A percentile compares a stretch with the other conserved stretches of the same genome.
Evolutionary conservation across 2,113 vertebrate genomes (phyloP).

Genomic region (Zosterops borbonicus): DNA sequence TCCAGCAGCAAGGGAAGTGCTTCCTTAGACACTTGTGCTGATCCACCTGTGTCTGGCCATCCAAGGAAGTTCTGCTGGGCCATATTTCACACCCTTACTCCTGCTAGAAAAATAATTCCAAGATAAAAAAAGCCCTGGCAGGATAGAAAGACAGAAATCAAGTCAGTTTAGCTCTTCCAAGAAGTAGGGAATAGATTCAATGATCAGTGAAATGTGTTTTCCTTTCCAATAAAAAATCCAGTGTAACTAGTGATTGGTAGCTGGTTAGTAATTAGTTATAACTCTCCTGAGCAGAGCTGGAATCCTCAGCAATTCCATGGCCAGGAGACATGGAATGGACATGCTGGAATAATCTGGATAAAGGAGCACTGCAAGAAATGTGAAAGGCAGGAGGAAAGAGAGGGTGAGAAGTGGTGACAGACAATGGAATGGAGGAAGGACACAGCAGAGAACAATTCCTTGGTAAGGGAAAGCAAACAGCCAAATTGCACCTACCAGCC

Average conservation of each 20-base stretch:
- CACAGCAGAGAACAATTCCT: neutral
- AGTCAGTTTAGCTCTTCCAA: neutral
- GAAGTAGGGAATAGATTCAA: neutral
- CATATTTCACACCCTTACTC: neutral
- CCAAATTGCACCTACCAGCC: neutral
- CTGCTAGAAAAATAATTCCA: neutral
- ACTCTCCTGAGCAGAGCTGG: neutral
- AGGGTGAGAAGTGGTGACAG: neutral
- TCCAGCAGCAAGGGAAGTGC: neutral
- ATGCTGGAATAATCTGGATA: neutral
- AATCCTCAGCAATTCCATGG: neutral
- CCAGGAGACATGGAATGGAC: neutral
- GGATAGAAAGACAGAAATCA: neutral
- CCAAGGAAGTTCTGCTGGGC: neutral
- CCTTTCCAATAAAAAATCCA: neutral
- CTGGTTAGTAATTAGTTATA: neutral
- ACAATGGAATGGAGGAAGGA: accelerated
- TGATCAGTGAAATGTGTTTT: neutral
- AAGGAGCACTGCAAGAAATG: neutral
- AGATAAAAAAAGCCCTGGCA: neutral
- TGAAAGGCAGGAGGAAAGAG: neutral
- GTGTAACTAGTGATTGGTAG: neutral
- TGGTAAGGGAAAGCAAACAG: neutral
- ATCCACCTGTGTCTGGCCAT: neutral
- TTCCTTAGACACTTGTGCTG: neutral